These are phyloP conservation scores for Paramisgurnus dabryanus DNA, from an alignment of 2,113 vertebrate genomes.

Conservation along the genomic window DNA sequence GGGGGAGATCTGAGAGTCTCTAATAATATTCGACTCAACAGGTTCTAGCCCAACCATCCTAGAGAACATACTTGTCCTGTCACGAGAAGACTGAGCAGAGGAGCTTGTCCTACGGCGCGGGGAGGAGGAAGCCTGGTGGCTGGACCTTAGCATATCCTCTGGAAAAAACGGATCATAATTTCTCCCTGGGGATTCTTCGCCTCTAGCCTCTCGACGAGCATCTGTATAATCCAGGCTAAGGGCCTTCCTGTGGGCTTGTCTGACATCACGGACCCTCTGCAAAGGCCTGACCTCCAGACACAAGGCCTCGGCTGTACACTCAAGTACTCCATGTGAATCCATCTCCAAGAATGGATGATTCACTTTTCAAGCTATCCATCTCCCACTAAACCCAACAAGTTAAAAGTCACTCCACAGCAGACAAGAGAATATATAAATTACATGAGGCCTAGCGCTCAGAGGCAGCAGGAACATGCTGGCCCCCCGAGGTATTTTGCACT, in stretches of 20 bases:
- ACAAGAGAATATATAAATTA: conserved; percentile 51
- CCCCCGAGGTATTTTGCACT: conserved; percentile 82
- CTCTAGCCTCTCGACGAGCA: conserved; percentile 46
- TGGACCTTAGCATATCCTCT: conserved; percentile 52
- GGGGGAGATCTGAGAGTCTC: conserved; percentile 17
- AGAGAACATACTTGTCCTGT: not conserved
- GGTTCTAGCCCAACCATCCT: not conserved
- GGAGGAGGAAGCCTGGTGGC: conserved; percentile 52
- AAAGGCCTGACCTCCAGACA: conserved; percentile 70
- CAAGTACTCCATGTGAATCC: conserved; percentile 51
- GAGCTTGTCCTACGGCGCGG: conserved; percentile 50
- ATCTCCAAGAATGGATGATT: not conserved
- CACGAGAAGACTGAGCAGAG: conserved; percentile 49
- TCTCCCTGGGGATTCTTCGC: conserved; percentile 54
- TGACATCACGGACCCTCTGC: conserved; percentile 39
- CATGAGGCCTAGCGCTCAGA: conserved; percentile 58
- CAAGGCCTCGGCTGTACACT: conserved; percentile 71
- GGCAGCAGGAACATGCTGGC: conserved; percentile 71
- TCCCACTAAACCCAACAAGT: conserved; percentile 1
- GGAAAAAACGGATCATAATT: conserved; percentile 49
- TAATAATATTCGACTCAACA: not conserved
- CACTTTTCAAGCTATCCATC: not conserved
- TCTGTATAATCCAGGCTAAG: conserved; percentile 72
- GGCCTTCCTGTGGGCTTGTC: conserved; percentile 70
- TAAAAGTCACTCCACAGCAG: not conserved